Evolutionary conservation across 1,140 invertebrate species (phyloP), one percentile per base, ranked within the genome.

Genomic region (Gryon sp.): DNA sequence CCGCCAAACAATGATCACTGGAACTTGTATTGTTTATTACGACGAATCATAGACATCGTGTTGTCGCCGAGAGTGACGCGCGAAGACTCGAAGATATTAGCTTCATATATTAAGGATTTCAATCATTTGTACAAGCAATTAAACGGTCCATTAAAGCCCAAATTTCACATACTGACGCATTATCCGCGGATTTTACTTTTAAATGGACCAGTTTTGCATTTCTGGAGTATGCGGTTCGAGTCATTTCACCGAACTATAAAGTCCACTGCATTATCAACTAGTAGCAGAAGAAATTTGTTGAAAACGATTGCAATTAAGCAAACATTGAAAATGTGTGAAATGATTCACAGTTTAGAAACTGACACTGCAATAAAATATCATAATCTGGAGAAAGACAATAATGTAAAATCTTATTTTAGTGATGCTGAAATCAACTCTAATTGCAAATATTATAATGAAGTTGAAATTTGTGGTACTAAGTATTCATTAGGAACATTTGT

Each of bases 211-310:
- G 6, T 22, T 12, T 16, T 43, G 1, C 4, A 38, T 40, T 68
- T 55, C 14, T 68, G 41, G 50, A 4, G 26, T n/a, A 68, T 68
- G 63, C 48, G 63, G 11, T 68, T 46, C 22, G 63, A 68, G 22
- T 68, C 63, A 2, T 22, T 18, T 46, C 63, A 55, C 19, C 40
- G 41, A 6, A n/a, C 4, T 11, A 36, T 48, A 32, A 55, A 57
- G 48, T 26, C 9, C 1, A 38, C 16, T 2, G 50, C 43, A 28
- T 6, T 46, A 30, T 36, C 30, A 9, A 48, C 30, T 9, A 50
- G 34, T 30, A 18, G 32, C 3, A 50, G 15, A 18, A 63, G 41
- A 50, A 63, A 63, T 43, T 32, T 52, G 9, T 18, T 63, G 4
- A 16, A 18, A 30, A 50, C 45, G 2, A 52, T 63, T 38, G 45